Evolutionary conservation across 1,140 invertebrate species (phyloP).

Genomic region (Ridgeia piscesae): DNA sequence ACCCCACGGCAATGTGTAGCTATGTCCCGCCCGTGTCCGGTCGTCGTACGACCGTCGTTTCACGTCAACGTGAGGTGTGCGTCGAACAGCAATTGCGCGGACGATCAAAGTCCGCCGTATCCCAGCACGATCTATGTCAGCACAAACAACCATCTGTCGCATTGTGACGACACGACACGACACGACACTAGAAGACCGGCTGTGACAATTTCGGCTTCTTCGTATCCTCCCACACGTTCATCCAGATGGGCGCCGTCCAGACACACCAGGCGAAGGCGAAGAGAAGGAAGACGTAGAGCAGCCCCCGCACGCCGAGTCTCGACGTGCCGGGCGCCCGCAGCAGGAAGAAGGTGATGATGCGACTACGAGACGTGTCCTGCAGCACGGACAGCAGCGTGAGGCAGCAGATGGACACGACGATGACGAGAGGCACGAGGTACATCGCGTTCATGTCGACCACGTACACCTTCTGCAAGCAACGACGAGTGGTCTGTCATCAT

Average conservation of each 20-base stretch:
- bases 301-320: background rate
- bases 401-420: conserved; percentile 19
- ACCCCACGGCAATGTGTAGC: background rate
- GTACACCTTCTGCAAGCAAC: conserved; percentile 29
- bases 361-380: background rate
- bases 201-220: background rate
- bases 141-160: background rate
- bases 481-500: too few species aligned
- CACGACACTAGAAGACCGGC: background rate
- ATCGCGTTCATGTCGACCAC: conserved; percentile 22
- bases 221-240: conserved; percentile 20
- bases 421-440: conserved; percentile 22
- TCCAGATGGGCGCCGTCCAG: conserved; percentile 20
- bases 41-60: background rate
- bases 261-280: conserved; percentile 25
- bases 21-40: background rate
- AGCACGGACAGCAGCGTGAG: conserved; percentile 17
- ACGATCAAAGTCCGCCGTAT: too few species aligned
- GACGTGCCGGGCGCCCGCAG: background rate
- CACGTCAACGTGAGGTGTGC: background rate
- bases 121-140: too few species aligned
- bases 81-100: background rate
- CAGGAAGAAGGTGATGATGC: conserved; percentile 1
- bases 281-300: conserved; percentile 15
- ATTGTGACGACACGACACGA: background rate